These are phyloP conservation scores for Pygmarrhopalites habei DNA, from an alignment of 1,140 invertebrate genomes.

Conservation along the genomic window DNA sequence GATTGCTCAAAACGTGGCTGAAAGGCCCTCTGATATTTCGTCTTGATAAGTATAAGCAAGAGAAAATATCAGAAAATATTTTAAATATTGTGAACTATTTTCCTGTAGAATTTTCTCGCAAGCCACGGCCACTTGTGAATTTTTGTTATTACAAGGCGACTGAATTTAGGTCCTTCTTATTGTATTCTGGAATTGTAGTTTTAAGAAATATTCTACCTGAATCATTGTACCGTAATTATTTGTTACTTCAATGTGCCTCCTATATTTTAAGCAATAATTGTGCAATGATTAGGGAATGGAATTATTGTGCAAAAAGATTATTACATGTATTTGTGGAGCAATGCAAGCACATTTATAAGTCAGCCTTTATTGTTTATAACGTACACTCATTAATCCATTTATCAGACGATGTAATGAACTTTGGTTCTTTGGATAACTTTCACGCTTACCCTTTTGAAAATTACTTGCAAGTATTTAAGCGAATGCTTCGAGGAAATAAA, in stretches of 20 bases:
- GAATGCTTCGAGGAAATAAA: too few species aligned
- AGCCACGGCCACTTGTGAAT: constrained; percentile 41
- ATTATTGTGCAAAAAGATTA: not conserved
- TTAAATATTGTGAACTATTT: constrained; percentile 9
- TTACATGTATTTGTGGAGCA: not conserved
- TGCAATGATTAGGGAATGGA: not conserved
- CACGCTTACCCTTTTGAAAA: constrained; percentile 47
- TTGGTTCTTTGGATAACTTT: constrained; percentile 43
- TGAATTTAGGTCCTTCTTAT: not conserved
- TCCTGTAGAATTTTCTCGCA: constrained; percentile 42
- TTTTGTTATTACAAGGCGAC: too few species aligned
- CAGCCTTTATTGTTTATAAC: too few species aligned
- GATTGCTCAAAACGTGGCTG: constrained; percentile 39
- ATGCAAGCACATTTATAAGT: not conserved
- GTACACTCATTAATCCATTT: not conserved
- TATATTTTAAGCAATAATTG: not conserved
- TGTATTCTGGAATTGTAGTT: not conserved
- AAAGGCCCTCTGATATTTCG: not conserved
- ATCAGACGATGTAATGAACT: constrained; percentile 25
- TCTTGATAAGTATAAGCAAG: too few species aligned
- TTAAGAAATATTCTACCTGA: not conserved
- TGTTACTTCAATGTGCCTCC: not conserved
- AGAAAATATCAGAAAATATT: constrained; percentile 33
- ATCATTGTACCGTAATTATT: not conserved
- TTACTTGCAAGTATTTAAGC: constrained; percentile 43